Evolutionary conservation across 2,888 invertebrate genomes (phyloP), one percentile per base, ranked within the genome.

Genomic region (Xestobium rufovillosum): DNA sequence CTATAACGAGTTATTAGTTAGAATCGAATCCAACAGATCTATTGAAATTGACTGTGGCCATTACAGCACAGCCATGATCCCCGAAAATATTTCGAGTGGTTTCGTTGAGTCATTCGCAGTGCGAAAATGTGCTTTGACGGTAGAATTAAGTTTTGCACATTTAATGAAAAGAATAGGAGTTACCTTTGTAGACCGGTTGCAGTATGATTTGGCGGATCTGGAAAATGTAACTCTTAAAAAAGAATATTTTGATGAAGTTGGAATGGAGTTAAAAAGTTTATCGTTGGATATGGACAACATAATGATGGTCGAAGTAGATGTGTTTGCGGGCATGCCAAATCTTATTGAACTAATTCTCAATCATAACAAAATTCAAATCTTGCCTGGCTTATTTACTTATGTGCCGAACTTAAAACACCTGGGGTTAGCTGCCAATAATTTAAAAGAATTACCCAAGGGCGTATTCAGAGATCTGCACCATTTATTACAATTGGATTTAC

Each of bases 381-480:
- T 84, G 34, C 68, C 73, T 42, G 69, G 74, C 41, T 69, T 76
- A 41, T 82, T 85, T 53, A 71, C 72, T 16, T 75, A 79, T 30
- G 69, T 80, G 2, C 64, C 69, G 16, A 73, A 75, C 0, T 65
- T 88, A 3, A 68, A 71, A 49, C 72, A 73, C 44, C 67, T 89
- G 42, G 83, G 84, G 63, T 60, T 89, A 36, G 76, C 78, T 48
- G 66, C 71, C 9, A 86, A 84, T 59, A 69, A 71, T 32, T 68
- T 86, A 45, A 70, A 71, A 38, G 67, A 69, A 38, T 63, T 87
- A 32, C 74, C 77, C 0, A 58, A 69, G 4, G 72, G 75, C 47
- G 68, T 80, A 31, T 83, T 85, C 55, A 62, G 69, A 36, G 67
- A 72, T 41, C 62, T 84, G 36, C 66, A 62, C 16, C 78, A 78